phyloP scores from a whole-genome alignment of 1,140 invertebrate species.

The Dolichoris vasculosae region DNA sequence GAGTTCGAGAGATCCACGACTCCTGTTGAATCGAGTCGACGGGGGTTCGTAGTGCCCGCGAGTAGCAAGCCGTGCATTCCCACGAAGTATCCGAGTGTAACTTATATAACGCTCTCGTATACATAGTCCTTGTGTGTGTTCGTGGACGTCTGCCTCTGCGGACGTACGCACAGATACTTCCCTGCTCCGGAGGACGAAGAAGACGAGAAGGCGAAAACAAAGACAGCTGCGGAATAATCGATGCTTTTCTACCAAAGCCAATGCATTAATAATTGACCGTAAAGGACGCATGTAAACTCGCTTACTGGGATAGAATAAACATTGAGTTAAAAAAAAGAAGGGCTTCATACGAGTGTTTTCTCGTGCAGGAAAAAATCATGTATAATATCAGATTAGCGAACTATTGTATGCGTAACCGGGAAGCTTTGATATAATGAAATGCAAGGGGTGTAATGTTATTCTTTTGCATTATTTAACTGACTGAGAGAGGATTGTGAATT shows the following conservation, averaged over 20 bases:
- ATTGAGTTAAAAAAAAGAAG: background rate
- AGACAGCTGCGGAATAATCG: conserved; percentile 60
- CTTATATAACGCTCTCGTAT: conserved; percentile 64
- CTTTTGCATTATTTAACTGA: conserved; percentile 27
- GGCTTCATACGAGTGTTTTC: background rate
- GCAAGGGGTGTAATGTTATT: background rate
- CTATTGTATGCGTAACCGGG: background rate
- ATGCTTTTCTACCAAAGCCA: conserved; percentile 59
- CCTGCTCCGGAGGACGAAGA: background rate
- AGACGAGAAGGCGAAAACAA: background rate
- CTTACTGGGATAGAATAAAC: conserved; percentile 43
- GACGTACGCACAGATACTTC: background rate
- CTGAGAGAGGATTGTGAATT: background rate
- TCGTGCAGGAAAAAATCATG: background rate
- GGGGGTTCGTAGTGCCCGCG: background rate
- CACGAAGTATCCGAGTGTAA: conserved; percentile 69
- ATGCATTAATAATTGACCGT: conserved; percentile 61
- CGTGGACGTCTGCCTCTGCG: background rate
- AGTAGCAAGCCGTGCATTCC: conserved; percentile 66
- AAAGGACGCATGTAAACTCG: background rate
- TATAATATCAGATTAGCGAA: conserved; percentile 29
- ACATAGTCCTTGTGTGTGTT: background rate
- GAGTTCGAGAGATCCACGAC: conserved; percentile 56
- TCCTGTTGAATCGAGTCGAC: conserved; percentile 46
- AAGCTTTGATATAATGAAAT: background rate